Percentiles rank a stretch among this genome's conserved stretches.
These are phyloP conservation scores for Drosophila equinoxialis DNA, from an alignment of 1,140 invertebrate species.

Conservation along the genomic window DNA sequence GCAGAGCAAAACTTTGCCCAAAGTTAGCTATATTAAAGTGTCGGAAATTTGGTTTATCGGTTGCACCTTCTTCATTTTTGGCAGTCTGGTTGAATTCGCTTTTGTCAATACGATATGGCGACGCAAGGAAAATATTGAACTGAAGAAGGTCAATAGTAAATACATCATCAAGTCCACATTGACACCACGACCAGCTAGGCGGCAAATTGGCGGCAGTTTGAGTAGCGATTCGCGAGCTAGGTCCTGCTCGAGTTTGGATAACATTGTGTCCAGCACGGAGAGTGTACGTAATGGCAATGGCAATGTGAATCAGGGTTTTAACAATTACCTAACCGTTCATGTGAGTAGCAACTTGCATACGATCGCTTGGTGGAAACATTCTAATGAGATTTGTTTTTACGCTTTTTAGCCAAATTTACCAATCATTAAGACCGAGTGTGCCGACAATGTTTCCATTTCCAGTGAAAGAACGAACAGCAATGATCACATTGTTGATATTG, in stretches of 20 bases:
- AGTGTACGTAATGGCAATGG: slow-evolving; percentile 76
- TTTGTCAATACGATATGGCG: slow-evolving; percentile 95
- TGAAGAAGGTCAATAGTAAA: slow-evolving; percentile 93
- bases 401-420: slow-evolving; percentile 61
- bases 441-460: slow-evolving; percentile 66
- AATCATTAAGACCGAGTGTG: slow-evolving; percentile 76
- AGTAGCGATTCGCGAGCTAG: slow-evolving; percentile 84
- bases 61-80: slow-evolving; percentile 92
- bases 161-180: slow-evolving; percentile 92
- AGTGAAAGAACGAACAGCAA: slow-evolving; percentile 57
- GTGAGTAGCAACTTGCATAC: slow-evolving; percentile 40
- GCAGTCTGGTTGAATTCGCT: slow-evolving; percentile 93
- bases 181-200: slow-evolving; percentile 89
- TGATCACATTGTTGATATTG: slow-evolving; percentile 74
- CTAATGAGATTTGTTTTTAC: neutral
- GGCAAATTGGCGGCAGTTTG: slow-evolving; percentile 85
- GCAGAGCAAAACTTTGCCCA: slow-evolving; percentile 90
- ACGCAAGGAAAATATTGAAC: slow-evolving; percentile 90
- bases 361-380: neutral
- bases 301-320: slow-evolving; percentile 67
- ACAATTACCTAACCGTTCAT: slow-evolving; percentile 88
- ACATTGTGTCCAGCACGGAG: slow-evolving; percentile 78
- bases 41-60: slow-evolving; percentile 94
- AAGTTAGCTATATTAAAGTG: slow-evolving; percentile 94
- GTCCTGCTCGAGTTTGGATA: slow-evolving; percentile 89